Percentiles rank a stretch among this genome's conserved stretches.
Evolutionary conservation across 2,113 vertebrate species (phyloP).

Genomic region (Hippocampus zosterae): DNA sequence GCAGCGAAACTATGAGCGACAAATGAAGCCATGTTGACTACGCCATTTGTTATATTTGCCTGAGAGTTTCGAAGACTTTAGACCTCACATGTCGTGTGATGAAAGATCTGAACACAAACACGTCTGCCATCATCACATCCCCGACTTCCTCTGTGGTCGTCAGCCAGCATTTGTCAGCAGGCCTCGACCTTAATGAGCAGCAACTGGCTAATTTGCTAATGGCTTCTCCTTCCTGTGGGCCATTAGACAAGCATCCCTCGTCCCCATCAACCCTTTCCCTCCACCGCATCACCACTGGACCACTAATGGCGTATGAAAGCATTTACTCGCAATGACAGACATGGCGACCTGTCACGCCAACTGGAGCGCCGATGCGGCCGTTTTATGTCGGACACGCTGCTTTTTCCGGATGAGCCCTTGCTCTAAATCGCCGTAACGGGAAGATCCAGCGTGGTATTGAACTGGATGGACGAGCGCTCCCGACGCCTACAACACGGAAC

Average conservation of each 20-base stretch:
- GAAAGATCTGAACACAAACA: neutral
- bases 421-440: slow-evolving; percentile 39
- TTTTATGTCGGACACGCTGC: slow-evolving; percentile 35
- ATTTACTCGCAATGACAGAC: slow-evolving; percentile 40
- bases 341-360: slow-evolving; percentile 20
- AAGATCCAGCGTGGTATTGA: slow-evolving; percentile 21
- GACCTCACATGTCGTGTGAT: neutral
- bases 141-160: slow-evolving; percentile 16
- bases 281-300: slow-evolving; percentile 32
- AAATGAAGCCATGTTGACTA: neutral
- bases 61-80: neutral
- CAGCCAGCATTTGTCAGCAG: slow-evolving; percentile 26
- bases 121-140: neutral
- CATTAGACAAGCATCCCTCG: slow-evolving; percentile 42
- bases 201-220: slow-evolving; percentile 60
- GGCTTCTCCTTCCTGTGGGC: slow-evolving; percentile 52
- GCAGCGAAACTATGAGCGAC: neutral
- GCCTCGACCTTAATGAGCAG: slow-evolving; percentile 30
- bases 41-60: neutral
- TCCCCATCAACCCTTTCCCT: neutral
- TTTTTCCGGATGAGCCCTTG: slow-evolving; percentile 26
- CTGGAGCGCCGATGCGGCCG: slow-evolving; percentile 21
- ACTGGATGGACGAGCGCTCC: slow-evolving; percentile 26
- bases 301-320: slow-evolving; percentile 51
- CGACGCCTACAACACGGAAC: slow-evolving; percentile 14